Evolutionary conservation across 2,797 vertebrate genomes (phyloP).

Genomic region (Molossus molossus): DNA sequence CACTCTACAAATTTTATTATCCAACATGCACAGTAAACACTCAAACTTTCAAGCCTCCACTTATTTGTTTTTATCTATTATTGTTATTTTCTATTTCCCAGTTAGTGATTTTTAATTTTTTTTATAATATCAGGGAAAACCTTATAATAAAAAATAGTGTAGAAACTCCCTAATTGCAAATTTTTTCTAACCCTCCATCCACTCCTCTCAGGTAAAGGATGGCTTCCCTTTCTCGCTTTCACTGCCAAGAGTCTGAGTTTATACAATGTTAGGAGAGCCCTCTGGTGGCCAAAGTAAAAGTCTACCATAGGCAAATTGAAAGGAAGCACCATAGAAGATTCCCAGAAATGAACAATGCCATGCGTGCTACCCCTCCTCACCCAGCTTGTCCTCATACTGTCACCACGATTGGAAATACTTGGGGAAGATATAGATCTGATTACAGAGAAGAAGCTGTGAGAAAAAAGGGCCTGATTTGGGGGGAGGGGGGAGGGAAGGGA

Average conservation of each 20-base stretch:
- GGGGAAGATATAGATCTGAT: neutral
- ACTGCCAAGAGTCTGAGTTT: neutral
- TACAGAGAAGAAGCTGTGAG: neutral
- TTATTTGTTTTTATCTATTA: conserved; percentile 55
- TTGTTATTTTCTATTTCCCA: conserved; percentile 43
- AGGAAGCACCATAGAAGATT: neutral
- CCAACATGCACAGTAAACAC: conserved; percentile 6
- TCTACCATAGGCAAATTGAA: conserved; percentile 13
- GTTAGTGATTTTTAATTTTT: conserved; percentile 24
- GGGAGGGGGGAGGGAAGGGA: neutral
- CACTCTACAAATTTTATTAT: conserved; percentile 28
- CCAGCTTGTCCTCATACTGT: neutral
- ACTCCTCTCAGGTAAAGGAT: neutral
- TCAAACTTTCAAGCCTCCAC: neutral
- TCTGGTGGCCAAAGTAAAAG: conserved; percentile 78
- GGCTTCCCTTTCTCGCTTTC: neutral
- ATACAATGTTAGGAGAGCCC: conserved; percentile 75
- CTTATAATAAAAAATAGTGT: conserved; percentile 31
- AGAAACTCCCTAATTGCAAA: conserved; percentile 29
- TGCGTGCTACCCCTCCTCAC: neutral
- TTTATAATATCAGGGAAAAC: conserved; percentile 2
- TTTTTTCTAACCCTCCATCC: conserved; percentile 1
- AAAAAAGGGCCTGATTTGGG: neutral
- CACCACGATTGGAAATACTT: neutral
- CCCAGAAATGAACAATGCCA: neutral